Conservation (phyloP, 2,797 vertebrate genomes). For the Loris lydekkerianus region DNA sequence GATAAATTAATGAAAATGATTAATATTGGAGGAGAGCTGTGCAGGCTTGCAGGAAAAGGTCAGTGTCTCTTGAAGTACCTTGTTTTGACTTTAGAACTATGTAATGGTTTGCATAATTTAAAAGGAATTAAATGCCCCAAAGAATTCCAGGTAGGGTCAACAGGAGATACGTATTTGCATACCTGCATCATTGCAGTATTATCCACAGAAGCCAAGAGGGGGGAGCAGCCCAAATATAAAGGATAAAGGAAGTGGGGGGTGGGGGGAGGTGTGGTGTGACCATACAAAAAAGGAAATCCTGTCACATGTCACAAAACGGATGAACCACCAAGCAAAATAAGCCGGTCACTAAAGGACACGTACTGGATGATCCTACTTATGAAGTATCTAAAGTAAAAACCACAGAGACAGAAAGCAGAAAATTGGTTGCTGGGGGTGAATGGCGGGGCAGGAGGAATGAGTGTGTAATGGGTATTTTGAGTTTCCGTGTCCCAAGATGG, state of each 20-base stretch:
- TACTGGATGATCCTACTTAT: background rate
- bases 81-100: conserved; percentile 1
- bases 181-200: background rate
- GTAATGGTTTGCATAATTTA: background rate
- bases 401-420: background rate
- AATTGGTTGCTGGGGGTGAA: background rate
- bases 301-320: background rate
- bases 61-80: background rate
- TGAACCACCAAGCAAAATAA: background rate
- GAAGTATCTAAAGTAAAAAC: background rate
- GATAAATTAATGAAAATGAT: background rate
- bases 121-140: background rate
- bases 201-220: background rate
- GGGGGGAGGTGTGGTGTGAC: too few species aligned
- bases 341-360: too few species aligned
- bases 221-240: background rate
- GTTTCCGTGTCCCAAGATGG: background rate
- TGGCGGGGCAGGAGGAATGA: background rate
- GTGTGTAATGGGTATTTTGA: background rate
- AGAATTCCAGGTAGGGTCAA: background rate
- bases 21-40: background rate
- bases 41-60: background rate
- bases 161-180: too few species aligned
- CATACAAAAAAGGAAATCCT: background rate
- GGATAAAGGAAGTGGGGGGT: background rate